These are phyloP conservation scores for Mythimna ferrago DNA, from an alignment of 2,888 invertebrate genomes.

Conservation along the genomic window DNA sequence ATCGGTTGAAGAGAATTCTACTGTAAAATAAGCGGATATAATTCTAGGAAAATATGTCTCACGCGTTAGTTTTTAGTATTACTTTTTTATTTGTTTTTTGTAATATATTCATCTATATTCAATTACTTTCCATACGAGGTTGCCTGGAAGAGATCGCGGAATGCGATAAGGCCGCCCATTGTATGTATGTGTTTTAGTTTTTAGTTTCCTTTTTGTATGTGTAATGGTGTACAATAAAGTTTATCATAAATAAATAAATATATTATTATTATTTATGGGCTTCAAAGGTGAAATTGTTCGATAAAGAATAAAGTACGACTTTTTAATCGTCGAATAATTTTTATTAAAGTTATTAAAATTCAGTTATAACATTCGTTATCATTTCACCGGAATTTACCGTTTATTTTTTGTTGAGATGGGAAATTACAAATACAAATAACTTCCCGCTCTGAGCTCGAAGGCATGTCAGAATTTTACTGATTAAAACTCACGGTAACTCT, in stretches of 20 bases:
- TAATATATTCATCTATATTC: background rate
- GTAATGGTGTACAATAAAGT: too few species aligned
- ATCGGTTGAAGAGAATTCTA: conserved; percentile 11
- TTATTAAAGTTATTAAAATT: too few species aligned
- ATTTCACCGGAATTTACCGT: too few species aligned
- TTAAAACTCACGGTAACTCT: too few species aligned
- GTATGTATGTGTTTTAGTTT: too few species aligned
- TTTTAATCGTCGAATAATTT: background rate
- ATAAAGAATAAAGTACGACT: background rate
- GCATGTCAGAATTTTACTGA: too few species aligned
- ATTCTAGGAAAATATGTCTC: background rate
- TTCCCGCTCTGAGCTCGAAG: background rate
- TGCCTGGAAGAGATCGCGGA: too few species aligned
- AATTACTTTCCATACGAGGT: too few species aligned
- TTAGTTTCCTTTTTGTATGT: too few species aligned
- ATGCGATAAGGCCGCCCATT: too few species aligned
- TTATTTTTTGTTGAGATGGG: background rate
- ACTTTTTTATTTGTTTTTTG: background rate
- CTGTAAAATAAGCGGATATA: background rate
- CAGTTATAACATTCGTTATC: too few species aligned
- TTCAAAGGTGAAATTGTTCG: background rate
- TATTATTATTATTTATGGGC: background rate
- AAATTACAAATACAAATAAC: background rate
- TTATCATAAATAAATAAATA: too few species aligned
- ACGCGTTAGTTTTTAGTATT: background rate